Evolutionary conservation across 2,113 vertebrate species (phyloP), one percentile per base, ranked within the genome.

Genomic region (Larimichthys polyactis): DNA sequence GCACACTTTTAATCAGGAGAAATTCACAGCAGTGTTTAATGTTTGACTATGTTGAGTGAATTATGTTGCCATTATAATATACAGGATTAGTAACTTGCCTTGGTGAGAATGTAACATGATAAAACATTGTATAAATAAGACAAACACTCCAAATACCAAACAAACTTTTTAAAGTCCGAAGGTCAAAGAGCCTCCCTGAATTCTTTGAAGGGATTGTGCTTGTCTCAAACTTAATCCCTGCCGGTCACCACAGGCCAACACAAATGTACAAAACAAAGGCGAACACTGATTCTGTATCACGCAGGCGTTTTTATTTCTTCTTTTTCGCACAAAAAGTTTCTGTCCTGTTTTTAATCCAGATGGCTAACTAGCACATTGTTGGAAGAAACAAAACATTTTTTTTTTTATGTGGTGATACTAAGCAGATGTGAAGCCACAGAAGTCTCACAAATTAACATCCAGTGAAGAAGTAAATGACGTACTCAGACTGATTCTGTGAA

Each of bases 301-400:
- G 46, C 20, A 27, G 48, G 27, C 19, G 19, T 40, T 24, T 29
- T 52, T 54, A 29, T 59, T 52, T 32, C 4, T 22, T 62, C 44
- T 46, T 46, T 46, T 40, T 40, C 36, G 7, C 44, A 46, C 11
- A 14, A 46, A 27, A 8, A 22, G 10, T 29, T 52, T 54, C 22
- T 64, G 11, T 54, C n/a, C 19, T 2, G 16, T 52, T 46, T 32
- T 71, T 3, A 22, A 71, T 36, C 17, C 48, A 71, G 49, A 78
- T 44, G 55, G 65, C 55, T 43, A 43, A 59, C n/a, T 4, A 10
- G 43, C 1, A 1, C 10, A 12, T 36, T 49, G 27, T 55, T 55
- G 36, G 24, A 62, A 78, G 66, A 51, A 24, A 22, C 48, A 48
- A 51, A 55, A 32, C 15, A 10, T 22, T 81, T 14, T 32, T 80